Evolutionary conservation across 2,113 vertebrate species (phyloP).

Genomic region (Odobenus rosmarus): DNA sequence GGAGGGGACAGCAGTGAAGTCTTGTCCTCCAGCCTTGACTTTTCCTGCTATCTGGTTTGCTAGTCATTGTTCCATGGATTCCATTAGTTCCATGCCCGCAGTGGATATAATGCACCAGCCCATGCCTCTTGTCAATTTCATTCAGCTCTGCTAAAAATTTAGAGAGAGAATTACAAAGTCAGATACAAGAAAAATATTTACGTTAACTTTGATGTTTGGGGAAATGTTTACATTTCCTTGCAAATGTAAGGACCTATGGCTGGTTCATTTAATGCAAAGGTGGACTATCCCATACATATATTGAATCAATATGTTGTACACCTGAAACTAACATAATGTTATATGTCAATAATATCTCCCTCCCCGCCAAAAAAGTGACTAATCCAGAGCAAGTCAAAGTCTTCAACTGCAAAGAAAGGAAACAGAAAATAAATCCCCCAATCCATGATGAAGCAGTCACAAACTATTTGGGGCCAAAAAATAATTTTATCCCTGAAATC

Average conservation of each 20-base stretch:
- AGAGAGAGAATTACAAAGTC: background rate
- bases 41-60: background rate
- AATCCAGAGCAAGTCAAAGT: background rate
- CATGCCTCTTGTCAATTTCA: background rate
- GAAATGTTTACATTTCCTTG: background rate
- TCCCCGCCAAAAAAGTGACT: background rate
- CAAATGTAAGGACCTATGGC: background rate
- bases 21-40: background rate
- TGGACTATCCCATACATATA: background rate
- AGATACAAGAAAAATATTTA: background rate
- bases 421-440: background rate
- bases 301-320: background rate
- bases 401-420: conserved; percentile 19
- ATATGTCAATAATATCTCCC: background rate
- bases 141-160: background rate
- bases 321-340: background rate
- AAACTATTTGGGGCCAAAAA: background rate
- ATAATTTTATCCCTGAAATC: conserved; percentile 34
- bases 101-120: background rate
- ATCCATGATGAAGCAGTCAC: background rate
- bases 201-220: background rate
- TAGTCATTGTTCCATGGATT: background rate
- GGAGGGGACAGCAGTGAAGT: background rate
- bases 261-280: background rate
- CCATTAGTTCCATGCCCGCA: background rate